Evolutionary conservation across 2,888 invertebrate species (phyloP).

Genomic region (Bellardia pandia): DNA sequence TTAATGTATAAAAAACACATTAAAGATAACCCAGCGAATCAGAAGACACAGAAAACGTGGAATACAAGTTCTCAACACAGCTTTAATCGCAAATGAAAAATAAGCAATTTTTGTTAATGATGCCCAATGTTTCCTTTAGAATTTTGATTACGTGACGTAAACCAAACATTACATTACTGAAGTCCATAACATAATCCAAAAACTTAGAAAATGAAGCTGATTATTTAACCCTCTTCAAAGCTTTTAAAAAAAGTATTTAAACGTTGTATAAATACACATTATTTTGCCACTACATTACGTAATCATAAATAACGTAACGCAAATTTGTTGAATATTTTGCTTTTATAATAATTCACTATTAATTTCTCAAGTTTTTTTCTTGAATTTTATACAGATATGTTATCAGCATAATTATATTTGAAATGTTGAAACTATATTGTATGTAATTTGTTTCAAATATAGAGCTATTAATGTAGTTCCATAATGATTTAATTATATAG

Average conservation of each 20-base stretch:
- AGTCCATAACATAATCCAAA: too few species aligned
- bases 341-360: background rate
- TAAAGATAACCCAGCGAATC: slow-evolving; percentile 41
- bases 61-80: too few species aligned
- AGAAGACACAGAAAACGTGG: too few species aligned
- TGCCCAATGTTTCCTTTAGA: background rate
- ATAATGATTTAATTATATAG: slow-evolving; percentile 36
- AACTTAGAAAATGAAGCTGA: too few species aligned
- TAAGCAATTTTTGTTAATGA: too few species aligned
- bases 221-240: too few species aligned
- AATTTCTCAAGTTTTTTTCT: background rate
- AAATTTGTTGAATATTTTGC: background rate
- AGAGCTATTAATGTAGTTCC: slow-evolving; percentile 30
- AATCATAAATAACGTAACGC: background rate
- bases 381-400: slow-evolving; percentile 22
- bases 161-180: background rate
- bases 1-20: background rate
- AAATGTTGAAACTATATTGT: slow-evolving; percentile 2
- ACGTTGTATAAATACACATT: too few species aligned
- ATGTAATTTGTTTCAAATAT: slow-evolving; percentile 20
- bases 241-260: too few species aligned
- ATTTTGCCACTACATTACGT: background rate
- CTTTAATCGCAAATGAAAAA: too few species aligned
- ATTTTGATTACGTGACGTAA: background rate
- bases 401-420: slow-evolving; percentile 40